A percentile compares a stretch with the other conserved stretches of the same genome.
Conservation (phyloP, 2,888 invertebrate species). For the Hirtodrosophila cameraria region DNA sequence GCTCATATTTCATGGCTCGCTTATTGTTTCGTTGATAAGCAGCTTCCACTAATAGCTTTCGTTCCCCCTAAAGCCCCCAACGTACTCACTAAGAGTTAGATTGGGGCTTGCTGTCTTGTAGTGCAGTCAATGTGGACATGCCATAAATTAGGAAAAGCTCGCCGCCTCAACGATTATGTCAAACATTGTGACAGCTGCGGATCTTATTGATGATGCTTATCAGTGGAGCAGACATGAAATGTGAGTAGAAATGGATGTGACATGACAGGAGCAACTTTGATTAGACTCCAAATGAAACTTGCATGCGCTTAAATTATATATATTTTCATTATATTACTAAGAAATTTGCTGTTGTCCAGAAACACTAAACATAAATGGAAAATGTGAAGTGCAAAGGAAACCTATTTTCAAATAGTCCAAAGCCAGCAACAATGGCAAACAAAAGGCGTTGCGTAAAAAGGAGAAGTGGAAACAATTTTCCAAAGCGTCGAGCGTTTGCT, state of each 20-base stretch:
- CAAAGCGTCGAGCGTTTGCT: slow-evolving; percentile 73
- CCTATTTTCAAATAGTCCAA: slow-evolving; percentile 56
- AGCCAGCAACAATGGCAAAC: slow-evolving; percentile 30
- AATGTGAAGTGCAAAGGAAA: slow-evolving; percentile 33
- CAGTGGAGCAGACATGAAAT: slow-evolving; percentile 35
- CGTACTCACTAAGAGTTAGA: background rate
- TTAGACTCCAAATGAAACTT: slow-evolving; percentile 38
- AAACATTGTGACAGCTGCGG: slow-evolving; percentile 60
- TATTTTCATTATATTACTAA: slow-evolving; percentile 7
- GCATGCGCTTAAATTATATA: slow-evolving; percentile 35
- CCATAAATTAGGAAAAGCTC: slow-evolving; percentile 70
- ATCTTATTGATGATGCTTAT: slow-evolving; percentile 67
- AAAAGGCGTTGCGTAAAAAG: slow-evolving; percentile 53
- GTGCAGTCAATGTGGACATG: slow-evolving; percentile 63
- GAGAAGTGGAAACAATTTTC: slow-evolving; percentile 77
- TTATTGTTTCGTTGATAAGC: slow-evolving; percentile 60
- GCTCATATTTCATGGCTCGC: slow-evolving; percentile 65
- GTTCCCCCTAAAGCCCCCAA: background rate
- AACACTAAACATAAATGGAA: slow-evolving; percentile 31
- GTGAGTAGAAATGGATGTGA: slow-evolving; percentile 53
- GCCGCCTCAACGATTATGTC: slow-evolving; percentile 68
- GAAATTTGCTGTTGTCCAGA: slow-evolving; percentile 35
- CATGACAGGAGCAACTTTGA: slow-evolving; percentile 46
- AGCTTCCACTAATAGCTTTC: slow-evolving; percentile 23
- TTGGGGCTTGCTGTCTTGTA: slow-evolving; percentile 34